Percentiles rank a stretch among this genome's conserved stretches.
These are phyloP conservation scores for Erpobdella octoculata DNA, from an alignment of 2,888 invertebrate genomes.

Conservation along the genomic window DNA sequence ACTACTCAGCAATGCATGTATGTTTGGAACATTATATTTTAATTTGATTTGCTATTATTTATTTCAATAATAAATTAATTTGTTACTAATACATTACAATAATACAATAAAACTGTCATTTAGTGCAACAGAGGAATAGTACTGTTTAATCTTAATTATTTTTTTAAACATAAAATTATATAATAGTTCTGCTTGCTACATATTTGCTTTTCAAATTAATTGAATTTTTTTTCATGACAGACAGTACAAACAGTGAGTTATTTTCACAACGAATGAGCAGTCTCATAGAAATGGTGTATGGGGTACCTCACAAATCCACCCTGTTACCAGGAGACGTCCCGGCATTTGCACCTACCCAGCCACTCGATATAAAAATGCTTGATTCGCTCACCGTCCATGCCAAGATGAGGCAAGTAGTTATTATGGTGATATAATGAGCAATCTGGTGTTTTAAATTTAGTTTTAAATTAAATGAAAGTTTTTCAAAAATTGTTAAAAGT, in stretches of 20 bases:
- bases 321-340: slow-evolving; percentile 51
- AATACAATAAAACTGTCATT: background rate
- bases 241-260: slow-evolving; percentile 74
- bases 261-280: slow-evolving; percentile 85
- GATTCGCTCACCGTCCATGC: slow-evolving; percentile 90
- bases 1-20: slow-evolving; percentile 80
- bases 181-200: background rate
- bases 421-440: background rate
- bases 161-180: background rate
- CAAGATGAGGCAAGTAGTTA: slow-evolving; percentile 67
- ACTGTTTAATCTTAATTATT: slow-evolving; percentile 8
- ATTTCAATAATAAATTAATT: background rate
- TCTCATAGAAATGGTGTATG: slow-evolving; percentile 74
- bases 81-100: background rate
- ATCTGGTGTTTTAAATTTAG: background rate
- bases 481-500: too few species aligned
- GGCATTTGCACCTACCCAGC: slow-evolving; percentile 67
- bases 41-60: background rate
- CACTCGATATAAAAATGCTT: slow-evolving; percentile 74
- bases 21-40: slow-evolving; percentile 38
- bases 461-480: too few species aligned
- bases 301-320: slow-evolving; percentile 46
- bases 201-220: background rate
- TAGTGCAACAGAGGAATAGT: too few species aligned
- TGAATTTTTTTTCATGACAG: slow-evolving; percentile 37